phyloP scores from a whole-genome alignment of 2,797 vertebrate genomes.

The Diplodus puntazzo region DNA sequence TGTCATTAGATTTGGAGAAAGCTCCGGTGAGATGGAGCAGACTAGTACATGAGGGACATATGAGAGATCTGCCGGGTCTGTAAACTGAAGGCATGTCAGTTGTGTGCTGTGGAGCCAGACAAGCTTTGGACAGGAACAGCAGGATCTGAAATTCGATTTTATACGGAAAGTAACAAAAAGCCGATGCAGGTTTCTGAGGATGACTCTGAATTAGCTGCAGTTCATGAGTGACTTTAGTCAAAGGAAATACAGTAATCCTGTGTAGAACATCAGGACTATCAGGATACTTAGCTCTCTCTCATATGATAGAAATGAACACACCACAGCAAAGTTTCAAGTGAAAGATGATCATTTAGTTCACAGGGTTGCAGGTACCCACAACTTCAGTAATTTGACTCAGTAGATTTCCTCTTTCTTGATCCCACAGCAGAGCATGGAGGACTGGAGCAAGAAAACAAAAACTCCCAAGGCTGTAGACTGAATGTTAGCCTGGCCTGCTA shows the following conservation, averaged over 20 bases:
- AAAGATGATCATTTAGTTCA: slow-evolving; percentile 14
- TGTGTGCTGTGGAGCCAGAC: neutral
- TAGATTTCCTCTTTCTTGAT: slow-evolving; percentile 44
- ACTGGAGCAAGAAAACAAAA: slow-evolving; percentile 10
- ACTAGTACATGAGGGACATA: neutral
- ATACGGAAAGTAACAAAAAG: neutral
- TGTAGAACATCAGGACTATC: too few species aligned
- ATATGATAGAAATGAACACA: neutral
- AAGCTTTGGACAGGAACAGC: neutral
- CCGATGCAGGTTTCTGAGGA: neutral
- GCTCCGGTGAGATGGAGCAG: neutral
- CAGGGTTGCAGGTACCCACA: slow-evolving; percentile 41
- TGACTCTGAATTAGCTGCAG: neutral
- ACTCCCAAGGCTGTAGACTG: neutral
- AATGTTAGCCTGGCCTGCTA: slow-evolving; percentile 12
- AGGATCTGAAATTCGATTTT: neutral
- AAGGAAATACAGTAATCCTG: neutral
- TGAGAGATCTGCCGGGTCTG: neutral
- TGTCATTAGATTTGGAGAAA: neutral
- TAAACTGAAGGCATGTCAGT: slow-evolving; percentile 2
- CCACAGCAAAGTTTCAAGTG: too few species aligned
- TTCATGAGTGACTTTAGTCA: neutral
- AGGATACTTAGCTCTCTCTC: neutral
- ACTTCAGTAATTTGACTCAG: slow-evolving; percentile 47
- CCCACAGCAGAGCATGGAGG: neutral